Base-by-base conservation (phyloP, 2,888 invertebrate genomes). In the Cheilosia vernalis region DNA sequence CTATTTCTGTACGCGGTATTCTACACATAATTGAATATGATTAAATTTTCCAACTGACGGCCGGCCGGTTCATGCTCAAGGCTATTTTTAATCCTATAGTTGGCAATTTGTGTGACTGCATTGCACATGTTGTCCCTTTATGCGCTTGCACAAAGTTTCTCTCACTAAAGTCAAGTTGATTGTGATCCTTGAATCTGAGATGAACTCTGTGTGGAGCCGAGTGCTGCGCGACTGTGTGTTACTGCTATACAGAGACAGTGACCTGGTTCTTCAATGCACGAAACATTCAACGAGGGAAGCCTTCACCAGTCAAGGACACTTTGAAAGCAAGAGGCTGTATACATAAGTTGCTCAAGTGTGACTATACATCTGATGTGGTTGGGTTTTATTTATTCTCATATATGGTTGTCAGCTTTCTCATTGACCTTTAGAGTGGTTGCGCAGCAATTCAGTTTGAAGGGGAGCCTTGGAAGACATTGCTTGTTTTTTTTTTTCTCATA, bases 281-380 rank as follows among this genome's bases (percentile, higher is more conserved):
- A 40, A 21, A 37, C 27, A 17, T 37, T 30, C 10, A 63, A 60
- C 24, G 24, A 60, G 66, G 3, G 37, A 78, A 15, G 17, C n/a
- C 63, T 53, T 9, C 44, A 64, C 66, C 63, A 47, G 64, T 40
- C 82, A 82, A 82, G 78, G 78, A 72, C 55, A 66, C 49, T 83
- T 49, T 10, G 44, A 10, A n/a, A 49, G 51, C 30, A 37, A 55
- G 19, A 60, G 33, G 4, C 10, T 51, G n/a, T 9, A 47, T 19
- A 51, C 42, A 51, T 42, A 51, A 55, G 33, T 44, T 49, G 24
- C 17, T 27, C 21, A 19, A 21, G 55, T 21, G 47, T 1, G 58
- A 58, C 58, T 47, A 33, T 47, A 33, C 19, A 63, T 66, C 24
- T 40, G n/a, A 4, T 15, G 42, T 44, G 55, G 19, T 70, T 55